Conservation (phyloP, 2,113 vertebrate genomes). For the Nicator chloris region DNA sequence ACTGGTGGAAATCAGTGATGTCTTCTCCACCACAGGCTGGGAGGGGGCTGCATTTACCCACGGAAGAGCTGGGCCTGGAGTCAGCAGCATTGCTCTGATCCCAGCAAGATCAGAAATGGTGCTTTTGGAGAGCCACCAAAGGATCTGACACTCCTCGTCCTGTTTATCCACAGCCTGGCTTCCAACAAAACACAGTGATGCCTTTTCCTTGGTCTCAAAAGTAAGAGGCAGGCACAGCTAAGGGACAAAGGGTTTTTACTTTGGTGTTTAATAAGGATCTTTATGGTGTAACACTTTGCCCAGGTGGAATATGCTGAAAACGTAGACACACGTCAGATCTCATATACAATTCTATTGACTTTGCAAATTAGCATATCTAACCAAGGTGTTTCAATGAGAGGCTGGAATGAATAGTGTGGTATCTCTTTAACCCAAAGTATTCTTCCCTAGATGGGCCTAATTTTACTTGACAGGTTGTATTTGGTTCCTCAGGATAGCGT, state of each 20-base stretch:
- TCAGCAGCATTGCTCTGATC: background rate
- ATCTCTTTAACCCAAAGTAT: background rate
- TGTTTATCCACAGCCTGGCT: background rate
- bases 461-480: background rate
- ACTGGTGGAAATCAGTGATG: background rate
- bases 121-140: background rate
- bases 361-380: background rate
- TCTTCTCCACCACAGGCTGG: background rate
- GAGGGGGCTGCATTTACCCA: background rate
- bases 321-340: accelerated
- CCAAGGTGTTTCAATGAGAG: background rate
- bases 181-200: background rate
- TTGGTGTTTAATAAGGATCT: background rate
- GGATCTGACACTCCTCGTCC: background rate
- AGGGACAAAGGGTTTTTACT: background rate
- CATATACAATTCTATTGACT: background rate
- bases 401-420: background rate
- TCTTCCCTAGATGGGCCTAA: background rate
- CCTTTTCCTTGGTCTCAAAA: background rate
- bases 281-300: background rate
- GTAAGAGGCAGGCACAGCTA: no score
- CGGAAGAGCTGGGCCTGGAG: background rate
- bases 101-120: background rate
- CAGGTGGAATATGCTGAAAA: accelerated
- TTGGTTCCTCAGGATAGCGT: background rate